Evolutionary conservation across 1,140 invertebrate species (phyloP).

Genomic region (Rhagoletis zephyria): DNA sequence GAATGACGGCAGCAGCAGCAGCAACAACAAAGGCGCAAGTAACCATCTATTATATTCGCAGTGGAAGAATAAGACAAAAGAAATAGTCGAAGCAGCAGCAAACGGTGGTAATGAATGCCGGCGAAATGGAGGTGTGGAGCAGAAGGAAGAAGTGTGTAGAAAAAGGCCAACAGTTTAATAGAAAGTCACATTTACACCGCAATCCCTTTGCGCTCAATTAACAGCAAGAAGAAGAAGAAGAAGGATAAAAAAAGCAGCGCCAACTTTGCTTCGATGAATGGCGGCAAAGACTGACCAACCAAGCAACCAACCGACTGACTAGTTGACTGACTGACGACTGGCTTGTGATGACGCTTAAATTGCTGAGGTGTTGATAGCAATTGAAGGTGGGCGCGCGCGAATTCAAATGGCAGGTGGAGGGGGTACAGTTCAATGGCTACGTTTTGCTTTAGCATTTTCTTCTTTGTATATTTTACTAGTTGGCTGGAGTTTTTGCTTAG

Average conservation of each 20-base stretch:
- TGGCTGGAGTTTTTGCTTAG: neutral
- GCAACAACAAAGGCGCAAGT: neutral
- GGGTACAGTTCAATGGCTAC: neutral
- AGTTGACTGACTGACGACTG: neutral
- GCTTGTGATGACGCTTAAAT: constrained; percentile 34
- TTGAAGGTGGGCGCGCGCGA: neutral
- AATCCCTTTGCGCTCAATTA: neutral
- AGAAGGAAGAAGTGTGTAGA: neutral
- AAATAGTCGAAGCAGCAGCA: neutral
- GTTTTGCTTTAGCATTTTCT: neutral
- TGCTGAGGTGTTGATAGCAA: constrained; percentile 29
- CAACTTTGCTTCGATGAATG: neutral
- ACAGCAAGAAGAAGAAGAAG: neutral
- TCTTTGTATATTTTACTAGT: constrained; percentile 10
- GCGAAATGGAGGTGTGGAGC: neutral
- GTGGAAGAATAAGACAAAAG: constrained; percentile 6
- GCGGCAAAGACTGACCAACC: neutral
- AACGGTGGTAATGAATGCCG: neutral
- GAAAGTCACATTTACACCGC: neutral
- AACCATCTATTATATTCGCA: neutral
- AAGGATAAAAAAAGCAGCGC: neutral
- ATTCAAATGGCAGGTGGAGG: neutral
- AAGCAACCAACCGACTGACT: too few species aligned
- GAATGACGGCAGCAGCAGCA: neutral
- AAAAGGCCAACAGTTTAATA: constrained; percentile 19